phyloP scores from a whole-genome alignment of 2,113 vertebrate species.

The Cyanocitta stelleri region DNA sequence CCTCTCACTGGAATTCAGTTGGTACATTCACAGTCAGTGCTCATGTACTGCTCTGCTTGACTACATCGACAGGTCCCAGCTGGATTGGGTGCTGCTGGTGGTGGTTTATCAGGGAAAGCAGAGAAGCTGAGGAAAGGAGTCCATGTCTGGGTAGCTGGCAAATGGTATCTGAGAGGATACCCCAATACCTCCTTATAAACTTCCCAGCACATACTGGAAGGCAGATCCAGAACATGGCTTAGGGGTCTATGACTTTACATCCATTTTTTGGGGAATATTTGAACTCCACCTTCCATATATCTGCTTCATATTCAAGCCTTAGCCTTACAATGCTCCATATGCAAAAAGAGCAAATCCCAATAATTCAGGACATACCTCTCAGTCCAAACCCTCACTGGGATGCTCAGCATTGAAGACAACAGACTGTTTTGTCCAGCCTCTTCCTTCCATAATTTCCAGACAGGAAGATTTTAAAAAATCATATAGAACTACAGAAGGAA shows the following conservation, averaged over 20 bases:
- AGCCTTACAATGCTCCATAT: rapidly evolving
- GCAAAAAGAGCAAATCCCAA: not conserved
- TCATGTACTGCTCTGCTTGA: not conserved
- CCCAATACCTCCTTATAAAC: not conserved
- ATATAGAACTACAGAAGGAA: not conserved
- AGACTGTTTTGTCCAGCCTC: not conserved
- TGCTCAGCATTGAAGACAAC: not conserved
- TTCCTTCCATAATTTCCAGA: not conserved
- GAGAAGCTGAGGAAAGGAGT: not conserved
- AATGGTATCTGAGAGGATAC: not conserved
- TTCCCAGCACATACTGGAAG: not conserved
- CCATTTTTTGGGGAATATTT: not conserved
- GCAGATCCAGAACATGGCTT: not conserved
- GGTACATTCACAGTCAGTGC: not conserved
- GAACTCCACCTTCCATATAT: rapidly evolving
- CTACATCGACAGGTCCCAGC: rapidly evolving
- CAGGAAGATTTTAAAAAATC: not conserved
- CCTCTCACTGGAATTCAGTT: not conserved
- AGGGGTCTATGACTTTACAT: not conserved
- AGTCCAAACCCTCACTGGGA: not conserved
- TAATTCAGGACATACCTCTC: not conserved
- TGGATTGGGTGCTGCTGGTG: rapidly evolving
- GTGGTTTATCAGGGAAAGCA: not conserved
- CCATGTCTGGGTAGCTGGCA: not conserved
- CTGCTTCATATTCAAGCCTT: not conserved